Percentiles rank a stretch among this genome's conserved stretches.
phyloP scores from a whole-genome alignment of 2,113 vertebrate species.

The Paracanthobrama guichenoti region DNA sequence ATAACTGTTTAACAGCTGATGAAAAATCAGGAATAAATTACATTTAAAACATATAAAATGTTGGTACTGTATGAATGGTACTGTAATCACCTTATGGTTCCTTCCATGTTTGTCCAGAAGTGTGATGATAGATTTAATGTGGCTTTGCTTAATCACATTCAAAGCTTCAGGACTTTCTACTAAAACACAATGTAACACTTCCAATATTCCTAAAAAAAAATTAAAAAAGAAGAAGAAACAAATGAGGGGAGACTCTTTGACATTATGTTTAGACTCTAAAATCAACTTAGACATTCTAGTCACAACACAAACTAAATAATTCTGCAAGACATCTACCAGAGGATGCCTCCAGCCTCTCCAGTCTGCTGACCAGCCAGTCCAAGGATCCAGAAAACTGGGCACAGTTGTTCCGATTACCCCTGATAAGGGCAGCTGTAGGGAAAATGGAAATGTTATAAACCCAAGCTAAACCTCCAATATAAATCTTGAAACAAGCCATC shows the following conservation, averaged over 20 bases:
- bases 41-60: neutral
- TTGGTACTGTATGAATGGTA: too few relatives aligned
- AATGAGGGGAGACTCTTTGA: neutral
- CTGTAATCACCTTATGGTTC: slow-evolving; percentile 83
- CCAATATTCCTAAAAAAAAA: slow-evolving; percentile 87
- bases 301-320: neutral
- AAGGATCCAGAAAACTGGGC: slow-evolving; percentile 91
- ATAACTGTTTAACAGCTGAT: neutral
- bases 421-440: slow-evolving; percentile 83
- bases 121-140: slow-evolving; percentile 91
- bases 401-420: slow-evolving; percentile 91
- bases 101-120: slow-evolving; percentile 92
- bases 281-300: neutral
- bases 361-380: slow-evolving; percentile 90
- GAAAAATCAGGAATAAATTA: neutral
- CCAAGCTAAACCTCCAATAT: neutral
- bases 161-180: slow-evolving; percentile 93
- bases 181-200: slow-evolving; percentile 92
- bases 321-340: slow-evolving; percentile 73
- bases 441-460: neutral
- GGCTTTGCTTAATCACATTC: slow-evolving; percentile 90
- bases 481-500: neutral
- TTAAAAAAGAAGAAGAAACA: neutral
- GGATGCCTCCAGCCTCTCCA: slow-evolving; percentile 89
- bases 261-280: neutral